Evolutionary conservation across 2,113 vertebrate species (phyloP), one percentile per base, ranked within the genome.

Genomic region (Sus scrofa): DNA sequence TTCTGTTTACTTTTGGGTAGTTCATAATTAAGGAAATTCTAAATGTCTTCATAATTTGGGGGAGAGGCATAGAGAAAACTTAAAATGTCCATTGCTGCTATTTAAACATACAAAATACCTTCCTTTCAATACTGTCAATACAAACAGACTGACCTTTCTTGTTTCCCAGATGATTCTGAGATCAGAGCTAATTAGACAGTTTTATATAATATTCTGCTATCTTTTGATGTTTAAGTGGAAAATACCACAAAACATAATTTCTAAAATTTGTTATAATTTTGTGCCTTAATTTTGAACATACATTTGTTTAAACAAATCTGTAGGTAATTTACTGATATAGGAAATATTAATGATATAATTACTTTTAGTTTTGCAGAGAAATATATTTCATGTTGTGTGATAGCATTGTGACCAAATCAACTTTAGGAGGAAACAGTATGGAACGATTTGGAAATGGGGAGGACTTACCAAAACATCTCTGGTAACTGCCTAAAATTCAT

Each of bases 41-140:
- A 89, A 89, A 34, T 65, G 62, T 67, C 6, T 89, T 75, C 62
- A 19, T 91, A 91, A 79, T 91, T 95, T 77, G 32, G 22, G 14
- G 24, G 34, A 74, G 14, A 96, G 4, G 6, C 34, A n/a, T 71
- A 56, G n/a, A 67, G 30, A 83, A 77, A 20, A 79, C 22, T 54
- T 92, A 39, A 92, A 70, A 39, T 73, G 27, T n/a, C 1, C 44
- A n/a, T 60, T 52, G 2, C 27, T 68, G 9, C 8, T 95, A 52
- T 78, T 86, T 91, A 79, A 94, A 79, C 22, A 81, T 70, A 71
- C 2, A 92, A 85, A 90, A 30, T 86, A 67, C 0, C 24, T 91
- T 75, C 37, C 20, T 95, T 96, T 82, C 60, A 87, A 71, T 81
- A 82, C 7, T 79, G 3, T 85, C 67, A 89, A 26, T 68, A 89